phyloP scores from a whole-genome alignment of 2,888 invertebrate species.

The Cremastobaeus sp. region DNA sequence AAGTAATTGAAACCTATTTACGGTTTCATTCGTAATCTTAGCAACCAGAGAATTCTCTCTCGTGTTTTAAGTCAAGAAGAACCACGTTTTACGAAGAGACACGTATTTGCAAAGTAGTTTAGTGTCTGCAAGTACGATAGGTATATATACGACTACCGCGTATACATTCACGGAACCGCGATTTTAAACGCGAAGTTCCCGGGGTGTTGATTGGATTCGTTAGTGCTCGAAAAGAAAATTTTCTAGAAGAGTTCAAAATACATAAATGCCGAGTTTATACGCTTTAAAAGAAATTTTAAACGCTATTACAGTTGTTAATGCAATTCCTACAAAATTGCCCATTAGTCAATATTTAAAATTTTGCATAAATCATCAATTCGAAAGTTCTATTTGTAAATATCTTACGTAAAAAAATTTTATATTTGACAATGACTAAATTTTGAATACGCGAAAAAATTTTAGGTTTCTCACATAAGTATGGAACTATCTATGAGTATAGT shows the following conservation, averaged over 20 bases:
- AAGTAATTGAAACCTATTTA: neutral
- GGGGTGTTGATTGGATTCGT: conserved; percentile 43
- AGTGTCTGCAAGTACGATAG: conserved; percentile 26
- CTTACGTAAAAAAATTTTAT: no score
- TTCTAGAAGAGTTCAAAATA: conserved; percentile 34
- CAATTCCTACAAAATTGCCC: no score
- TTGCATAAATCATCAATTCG: no score
- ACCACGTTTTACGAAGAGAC: conserved; percentile 33
- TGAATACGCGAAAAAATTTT: no score
- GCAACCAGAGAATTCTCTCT: conserved; percentile 30
- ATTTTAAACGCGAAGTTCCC: conserved; percentile 40
- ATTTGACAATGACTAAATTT: no score
- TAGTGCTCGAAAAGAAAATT: conserved; percentile 46
- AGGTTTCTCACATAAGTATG: no score
- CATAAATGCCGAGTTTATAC: no score
- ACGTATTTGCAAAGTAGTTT: conserved; percentile 45
- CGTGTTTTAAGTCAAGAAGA: conserved; percentile 21
- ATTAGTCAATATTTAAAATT: no score
- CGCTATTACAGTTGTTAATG: no score
- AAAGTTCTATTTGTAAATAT: no score
- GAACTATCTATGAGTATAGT: no score
- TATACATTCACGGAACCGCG: conserved; percentile 44
- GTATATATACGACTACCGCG: conserved; percentile 23
- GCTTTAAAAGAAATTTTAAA: no score
- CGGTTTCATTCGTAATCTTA: conserved; percentile 1